A percentile compares a stretch with the other conserved stretches of the same genome.
These are phyloP conservation scores for Manacus vitellinus DNA, from an alignment of 2,113 vertebrate genomes.

Conservation along the genomic window DNA sequence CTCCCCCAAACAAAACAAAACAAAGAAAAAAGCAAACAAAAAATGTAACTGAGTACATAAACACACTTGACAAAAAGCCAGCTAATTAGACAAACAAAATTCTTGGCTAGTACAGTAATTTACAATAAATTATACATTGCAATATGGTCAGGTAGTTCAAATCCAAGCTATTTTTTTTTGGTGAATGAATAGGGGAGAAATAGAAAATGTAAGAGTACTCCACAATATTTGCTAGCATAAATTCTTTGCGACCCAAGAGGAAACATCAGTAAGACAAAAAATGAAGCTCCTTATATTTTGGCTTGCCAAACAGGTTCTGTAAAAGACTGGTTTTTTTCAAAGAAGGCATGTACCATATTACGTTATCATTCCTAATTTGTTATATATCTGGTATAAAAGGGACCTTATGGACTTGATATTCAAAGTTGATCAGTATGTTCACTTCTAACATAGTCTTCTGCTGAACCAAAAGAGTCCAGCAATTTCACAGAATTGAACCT, in stretches of 20 bases:
- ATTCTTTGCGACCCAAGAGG: not conserved
- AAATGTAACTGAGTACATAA: not conserved
- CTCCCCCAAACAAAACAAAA: not conserved
- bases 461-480: not conserved
- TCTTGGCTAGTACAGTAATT: not conserved
- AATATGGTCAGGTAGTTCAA: not conserved
- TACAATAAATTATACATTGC: not conserved
- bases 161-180: not conserved
- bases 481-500: not conserved
- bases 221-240: not conserved
- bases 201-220: not conserved
- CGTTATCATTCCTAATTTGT: not conserved
- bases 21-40: not conserved
- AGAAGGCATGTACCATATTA: not conserved
- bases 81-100: not conserved
- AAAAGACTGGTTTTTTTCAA: rapidly evolving
- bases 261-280: not conserved
- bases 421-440: not conserved
- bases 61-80: not conserved
- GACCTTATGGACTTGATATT: not conserved
- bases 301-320: not conserved
- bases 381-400: not conserved
- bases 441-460: not conserved
- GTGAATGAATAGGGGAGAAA: not conserved
- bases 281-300: not conserved